A percentile compares a stretch with the other conserved stretches of the same genome.
Evolutionary conservation across 2,888 invertebrate species (phyloP).

Genomic region (Melipona bicolor): DNA sequence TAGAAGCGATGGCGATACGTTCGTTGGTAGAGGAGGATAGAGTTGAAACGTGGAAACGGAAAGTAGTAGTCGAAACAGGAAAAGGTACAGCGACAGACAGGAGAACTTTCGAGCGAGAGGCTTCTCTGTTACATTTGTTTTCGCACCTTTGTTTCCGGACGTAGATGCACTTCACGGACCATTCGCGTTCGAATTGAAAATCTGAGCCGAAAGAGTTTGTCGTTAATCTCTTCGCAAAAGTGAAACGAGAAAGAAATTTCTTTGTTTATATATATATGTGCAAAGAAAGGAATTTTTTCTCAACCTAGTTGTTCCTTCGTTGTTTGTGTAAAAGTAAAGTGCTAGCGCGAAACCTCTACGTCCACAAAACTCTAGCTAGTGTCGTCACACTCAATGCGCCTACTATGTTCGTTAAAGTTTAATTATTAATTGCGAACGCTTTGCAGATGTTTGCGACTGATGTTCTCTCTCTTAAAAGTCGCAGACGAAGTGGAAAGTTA

Average conservation of each 20-base stretch:
- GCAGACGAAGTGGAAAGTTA: conserved; percentile 62
- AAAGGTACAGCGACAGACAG: conserved; percentile 44
- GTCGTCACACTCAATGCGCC: conserved; percentile 7
- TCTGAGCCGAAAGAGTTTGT: neutral
- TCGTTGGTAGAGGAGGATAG: neutral
- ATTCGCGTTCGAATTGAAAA: too few relatives aligned
- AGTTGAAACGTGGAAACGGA: conserved; percentile 11
- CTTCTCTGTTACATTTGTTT: conserved; percentile 12
- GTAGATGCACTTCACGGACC: neutral
- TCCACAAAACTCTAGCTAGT: conserved; percentile 20
- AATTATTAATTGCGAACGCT: conserved; percentile 60
- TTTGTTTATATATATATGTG: neutral
- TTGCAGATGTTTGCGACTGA: conserved; percentile 35
- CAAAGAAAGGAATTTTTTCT: too few relatives aligned
- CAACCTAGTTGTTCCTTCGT: neutral
- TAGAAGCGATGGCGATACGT: neutral
- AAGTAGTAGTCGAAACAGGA: conserved; percentile 39
- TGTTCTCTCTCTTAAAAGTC: conserved; percentile 32
- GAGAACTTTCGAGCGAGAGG: conserved; percentile 49
- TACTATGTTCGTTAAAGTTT: conserved; percentile 10
- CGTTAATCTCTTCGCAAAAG: neutral
- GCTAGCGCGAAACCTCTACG: conserved; percentile 14
- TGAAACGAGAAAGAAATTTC: neutral
- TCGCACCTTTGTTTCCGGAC: conserved; percentile 25
- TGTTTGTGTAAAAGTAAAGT: neutral